These are phyloP conservation scores for Pipa parva DNA, from an alignment of 2,113 vertebrate species.

Conservation along the genomic window DNA sequence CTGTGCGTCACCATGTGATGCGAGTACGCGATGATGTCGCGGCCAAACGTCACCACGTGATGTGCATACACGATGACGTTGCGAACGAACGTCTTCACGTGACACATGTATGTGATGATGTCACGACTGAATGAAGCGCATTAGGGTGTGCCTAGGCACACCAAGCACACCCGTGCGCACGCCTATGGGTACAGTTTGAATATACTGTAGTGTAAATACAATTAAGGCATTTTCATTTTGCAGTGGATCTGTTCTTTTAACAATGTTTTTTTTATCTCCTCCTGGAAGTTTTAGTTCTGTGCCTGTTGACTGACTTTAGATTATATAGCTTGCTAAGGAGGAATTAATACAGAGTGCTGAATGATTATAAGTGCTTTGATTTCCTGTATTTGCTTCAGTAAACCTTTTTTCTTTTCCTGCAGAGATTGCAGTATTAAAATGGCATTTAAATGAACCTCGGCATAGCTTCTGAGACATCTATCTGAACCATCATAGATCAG, in stretches of 20 bases:
- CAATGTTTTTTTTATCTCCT: not conserved
- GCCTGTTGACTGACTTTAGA: constrained; percentile 12
- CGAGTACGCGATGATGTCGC: too few relatives aligned
- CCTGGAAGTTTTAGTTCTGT: constrained; percentile 4
- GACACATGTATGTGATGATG: too few relatives aligned
- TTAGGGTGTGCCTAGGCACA: too few relatives aligned
- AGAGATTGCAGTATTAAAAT: constrained; percentile 24
- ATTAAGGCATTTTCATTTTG: too few relatives aligned
- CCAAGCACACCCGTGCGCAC: too few relatives aligned
- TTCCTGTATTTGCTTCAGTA: constrained; percentile 27
- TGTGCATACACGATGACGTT: too few relatives aligned
- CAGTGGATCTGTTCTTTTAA: not conserved
- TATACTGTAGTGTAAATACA: too few relatives aligned
- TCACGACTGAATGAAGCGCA: too few relatives aligned
- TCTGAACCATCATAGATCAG: constrained; percentile 27
- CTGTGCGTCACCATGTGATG: too few relatives aligned
- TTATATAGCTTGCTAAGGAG: constrained; percentile 21
- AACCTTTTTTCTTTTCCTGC: constrained; percentile 10
- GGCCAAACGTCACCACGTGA: too few relatives aligned
- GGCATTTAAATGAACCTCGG: constrained; percentile 35
- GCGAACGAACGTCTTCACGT: too few relatives aligned
- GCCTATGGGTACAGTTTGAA: too few relatives aligned
- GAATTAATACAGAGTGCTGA: constrained; percentile 21
- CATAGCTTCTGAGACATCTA: constrained; percentile 26
- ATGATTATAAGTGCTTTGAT: constrained; percentile 26